phyloP scores from a whole-genome alignment of 2,113 vertebrate genomes.

The Antechinus stuartii region DNA sequence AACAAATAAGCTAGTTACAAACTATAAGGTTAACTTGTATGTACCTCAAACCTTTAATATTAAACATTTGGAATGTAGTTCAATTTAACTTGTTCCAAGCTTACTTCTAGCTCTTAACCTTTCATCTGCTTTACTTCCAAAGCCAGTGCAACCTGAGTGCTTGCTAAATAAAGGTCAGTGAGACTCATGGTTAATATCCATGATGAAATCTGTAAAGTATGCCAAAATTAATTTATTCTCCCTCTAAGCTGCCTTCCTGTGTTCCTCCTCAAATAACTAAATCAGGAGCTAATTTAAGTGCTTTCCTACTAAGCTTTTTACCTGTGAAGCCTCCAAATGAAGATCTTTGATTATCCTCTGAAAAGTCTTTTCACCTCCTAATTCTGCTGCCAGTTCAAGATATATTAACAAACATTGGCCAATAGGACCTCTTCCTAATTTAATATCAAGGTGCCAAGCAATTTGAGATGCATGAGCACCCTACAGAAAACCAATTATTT shows the following conservation, averaged over 20 bases:
- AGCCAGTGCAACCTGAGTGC: background rate
- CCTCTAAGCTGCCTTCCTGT: slow-evolving; percentile 47
- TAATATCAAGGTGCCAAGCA: slow-evolving; percentile 6
- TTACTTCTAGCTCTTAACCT: slow-evolving; percentile 40
- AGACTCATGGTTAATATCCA: slow-evolving; percentile 19
- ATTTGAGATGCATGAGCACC: background rate
- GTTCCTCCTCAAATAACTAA: slow-evolving; percentile 51
- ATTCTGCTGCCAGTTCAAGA: slow-evolving; percentile 12
- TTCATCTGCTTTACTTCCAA: slow-evolving; percentile 26
- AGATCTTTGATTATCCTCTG: slow-evolving; percentile 47
- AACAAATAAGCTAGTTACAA: background rate
- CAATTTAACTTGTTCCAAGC: slow-evolving; percentile 3
- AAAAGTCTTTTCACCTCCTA: slow-evolving; percentile 44
- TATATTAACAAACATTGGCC: background rate
- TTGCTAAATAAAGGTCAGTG: slow-evolving; percentile 33
- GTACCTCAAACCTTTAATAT: background rate
- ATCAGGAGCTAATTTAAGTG: slow-evolving; percentile 42
- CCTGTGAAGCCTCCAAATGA: slow-evolving; percentile 61
- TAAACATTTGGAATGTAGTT: background rate
- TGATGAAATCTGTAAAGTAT: slow-evolving; percentile 14
- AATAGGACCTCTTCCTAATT: background rate
- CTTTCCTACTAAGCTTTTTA: slow-evolving; percentile 59
- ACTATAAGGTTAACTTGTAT: background rate
- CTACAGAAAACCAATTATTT: slow-evolving; percentile 27
- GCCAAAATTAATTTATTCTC: slow-evolving; percentile 62